Percentiles rank a stretch among this genome's conserved stretches.
phyloP scores from a whole-genome alignment of 2,113 vertebrate genomes.

The Vulpes ferrilata region DNA sequence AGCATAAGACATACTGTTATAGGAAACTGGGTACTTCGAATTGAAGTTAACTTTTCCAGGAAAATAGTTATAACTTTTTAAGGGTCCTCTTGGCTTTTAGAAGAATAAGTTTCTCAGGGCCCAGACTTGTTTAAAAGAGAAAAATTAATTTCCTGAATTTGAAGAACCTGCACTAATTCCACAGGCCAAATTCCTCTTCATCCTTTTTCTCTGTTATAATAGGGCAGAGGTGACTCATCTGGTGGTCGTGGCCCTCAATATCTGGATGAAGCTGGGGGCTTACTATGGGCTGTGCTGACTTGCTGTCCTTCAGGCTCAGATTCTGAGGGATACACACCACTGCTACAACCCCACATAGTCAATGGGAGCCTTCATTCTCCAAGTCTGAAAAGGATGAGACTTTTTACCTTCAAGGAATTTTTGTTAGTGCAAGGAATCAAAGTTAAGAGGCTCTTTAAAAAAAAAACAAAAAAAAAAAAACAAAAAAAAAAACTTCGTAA shows the following conservation, averaged over 20 bases:
- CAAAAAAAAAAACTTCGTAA: background rate
- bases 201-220: background rate
- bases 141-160: conserved; percentile 29
- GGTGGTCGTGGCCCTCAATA: background rate
- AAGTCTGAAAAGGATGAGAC: background rate
- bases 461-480: too few relatives aligned
- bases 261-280: background rate
- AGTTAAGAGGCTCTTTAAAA: background rate
- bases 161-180: background rate
- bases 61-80: background rate
- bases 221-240: background rate
- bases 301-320: background rate
- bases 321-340: background rate
- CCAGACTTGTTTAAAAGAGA: background rate
- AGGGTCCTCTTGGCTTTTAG: background rate
- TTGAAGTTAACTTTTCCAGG: conserved; percentile 29
- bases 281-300: background rate
- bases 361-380: background rate
- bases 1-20: background rate
- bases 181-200: background rate
- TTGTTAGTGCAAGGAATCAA: conserved; percentile 12
- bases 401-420: background rate
- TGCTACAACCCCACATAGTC: background rate
- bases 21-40: background rate
- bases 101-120: background rate